Conservation (phyloP, 2,797 vertebrate species). For the Eleutherodactylus coqui region DNA sequence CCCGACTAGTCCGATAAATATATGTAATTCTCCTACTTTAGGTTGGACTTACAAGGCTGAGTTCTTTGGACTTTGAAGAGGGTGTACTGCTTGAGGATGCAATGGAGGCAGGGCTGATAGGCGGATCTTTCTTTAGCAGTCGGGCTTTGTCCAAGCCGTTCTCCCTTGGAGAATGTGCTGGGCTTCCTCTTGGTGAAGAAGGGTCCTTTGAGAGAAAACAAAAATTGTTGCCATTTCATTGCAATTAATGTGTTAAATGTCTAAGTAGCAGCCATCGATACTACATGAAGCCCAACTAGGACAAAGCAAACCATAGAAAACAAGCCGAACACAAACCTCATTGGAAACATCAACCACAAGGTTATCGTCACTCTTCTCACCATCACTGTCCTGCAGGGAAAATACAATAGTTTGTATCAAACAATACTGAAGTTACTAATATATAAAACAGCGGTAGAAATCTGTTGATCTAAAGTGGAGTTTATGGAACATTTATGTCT, state of each 20-base stretch:
- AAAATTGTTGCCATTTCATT: background rate
- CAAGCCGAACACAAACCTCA: slow-evolving; percentile 80
- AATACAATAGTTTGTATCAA: slow-evolving; percentile 35
- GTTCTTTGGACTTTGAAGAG: slow-evolving; percentile 99
- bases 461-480: background rate
- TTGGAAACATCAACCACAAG: slow-evolving; percentile 98
- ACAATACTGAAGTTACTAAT: background rate
- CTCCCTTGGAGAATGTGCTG: slow-evolving; percentile 94
- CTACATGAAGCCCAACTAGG: background rate
- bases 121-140: slow-evolving; percentile 95
- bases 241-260: background rate
- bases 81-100: slow-evolving; percentile 98
- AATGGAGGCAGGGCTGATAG: slow-evolving; percentile 95
- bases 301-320: slow-evolving; percentile 15
- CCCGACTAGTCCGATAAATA: background rate
- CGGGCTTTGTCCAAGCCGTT: slow-evolving; percentile 97
- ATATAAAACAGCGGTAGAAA: background rate
- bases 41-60: slow-evolving; percentile 89
- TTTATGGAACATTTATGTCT: background rate
- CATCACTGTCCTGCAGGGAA: slow-evolving; percentile 91
- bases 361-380: slow-evolving; percentile 97
- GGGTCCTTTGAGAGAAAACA: slow-evolving; percentile 82
- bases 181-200: slow-evolving; percentile 93
- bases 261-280: background rate
- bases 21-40: background rate